Conservation (phyloP, 2,113 vertebrate species). For the Propithecus coquereli region DNA sequence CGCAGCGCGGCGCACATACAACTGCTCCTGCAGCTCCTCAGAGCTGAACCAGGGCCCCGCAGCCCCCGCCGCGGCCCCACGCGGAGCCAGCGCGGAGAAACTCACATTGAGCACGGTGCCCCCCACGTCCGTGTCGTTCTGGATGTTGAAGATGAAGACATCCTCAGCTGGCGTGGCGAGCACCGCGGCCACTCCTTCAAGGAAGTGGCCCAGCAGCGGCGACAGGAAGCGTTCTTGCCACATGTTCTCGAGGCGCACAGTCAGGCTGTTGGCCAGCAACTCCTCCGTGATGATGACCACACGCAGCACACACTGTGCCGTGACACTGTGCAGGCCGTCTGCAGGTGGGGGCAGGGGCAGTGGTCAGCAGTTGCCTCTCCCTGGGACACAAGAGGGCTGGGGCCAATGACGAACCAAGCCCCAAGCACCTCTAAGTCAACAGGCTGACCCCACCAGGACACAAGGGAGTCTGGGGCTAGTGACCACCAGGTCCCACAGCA, state of each 20-base stretch:
- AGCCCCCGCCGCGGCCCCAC: slow-evolving; percentile 76
- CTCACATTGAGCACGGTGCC: slow-evolving; percentile 93
- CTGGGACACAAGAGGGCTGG: neutral
- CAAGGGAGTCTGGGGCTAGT: neutral
- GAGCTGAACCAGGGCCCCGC: slow-evolving; percentile 91
- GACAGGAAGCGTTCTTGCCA: slow-evolving; percentile 98
- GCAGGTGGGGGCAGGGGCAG: neutral
- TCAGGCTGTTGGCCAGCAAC: slow-evolving; percentile 97
- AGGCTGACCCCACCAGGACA: neutral
- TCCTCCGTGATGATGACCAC: slow-evolving; percentile 98
- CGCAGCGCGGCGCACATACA: slow-evolving; percentile 94
- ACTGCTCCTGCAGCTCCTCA: slow-evolving; percentile 96
- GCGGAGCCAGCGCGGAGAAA: slow-evolving; percentile 91
- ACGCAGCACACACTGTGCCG: slow-evolving; percentile 93
- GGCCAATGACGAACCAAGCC: neutral
- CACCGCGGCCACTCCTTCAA: slow-evolving; percentile 95
- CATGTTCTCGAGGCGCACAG: slow-evolving; percentile 98
- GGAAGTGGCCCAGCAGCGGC: slow-evolving; percentile 90
- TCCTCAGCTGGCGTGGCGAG: slow-evolving; percentile 93
- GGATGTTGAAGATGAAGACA: slow-evolving; percentile 98
- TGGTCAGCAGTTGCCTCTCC: neutral
- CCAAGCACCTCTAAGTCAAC: neutral
- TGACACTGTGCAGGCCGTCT: slow-evolving; percentile 96
- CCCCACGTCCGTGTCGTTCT: slow-evolving; percentile 92
- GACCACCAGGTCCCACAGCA: neutral